Evolutionary conservation across 2,888 invertebrate genomes (phyloP).

Genomic region (Orchesella flavescens): DNA sequence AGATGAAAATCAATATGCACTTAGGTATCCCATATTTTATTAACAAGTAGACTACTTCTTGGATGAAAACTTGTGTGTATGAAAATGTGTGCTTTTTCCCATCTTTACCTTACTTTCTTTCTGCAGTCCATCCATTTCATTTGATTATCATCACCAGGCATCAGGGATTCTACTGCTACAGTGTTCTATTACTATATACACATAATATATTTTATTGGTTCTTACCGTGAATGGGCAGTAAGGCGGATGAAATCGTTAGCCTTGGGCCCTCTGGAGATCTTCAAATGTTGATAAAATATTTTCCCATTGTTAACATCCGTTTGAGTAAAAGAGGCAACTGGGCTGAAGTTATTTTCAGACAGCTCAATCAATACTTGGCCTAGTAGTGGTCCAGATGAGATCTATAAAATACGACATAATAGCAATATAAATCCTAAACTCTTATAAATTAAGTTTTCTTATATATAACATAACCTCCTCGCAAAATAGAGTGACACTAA

Average conservation of each 20-base stretch:
- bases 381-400: slow-evolving; percentile 65
- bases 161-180: no score
- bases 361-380: slow-evolving; percentile 70
- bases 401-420: slow-evolving; percentile 49
- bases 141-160: no score
- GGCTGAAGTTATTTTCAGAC: slow-evolving; percentile 66
- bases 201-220: background rate
- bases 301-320: slow-evolving; percentile 71
- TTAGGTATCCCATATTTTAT: no score
- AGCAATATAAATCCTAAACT: background rate
- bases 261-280: slow-evolving; percentile 65
- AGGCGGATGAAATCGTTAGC: slow-evolving; percentile 68
- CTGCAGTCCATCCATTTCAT: no score
- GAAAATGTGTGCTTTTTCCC: no score
- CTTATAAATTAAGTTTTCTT: background rate
- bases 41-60: no score
- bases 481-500: slow-evolving; percentile 16
- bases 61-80: no score
- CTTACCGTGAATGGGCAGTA: slow-evolving; percentile 70
- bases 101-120: no score
- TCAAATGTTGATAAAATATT: slow-evolving; percentile 71
- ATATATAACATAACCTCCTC: background rate
- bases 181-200: no score
- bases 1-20: no score
- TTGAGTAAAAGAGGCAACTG: slow-evolving; percentile 69